Conservation (phyloP, 2,797 vertebrate species). For the Esox masquinongy region DNA sequence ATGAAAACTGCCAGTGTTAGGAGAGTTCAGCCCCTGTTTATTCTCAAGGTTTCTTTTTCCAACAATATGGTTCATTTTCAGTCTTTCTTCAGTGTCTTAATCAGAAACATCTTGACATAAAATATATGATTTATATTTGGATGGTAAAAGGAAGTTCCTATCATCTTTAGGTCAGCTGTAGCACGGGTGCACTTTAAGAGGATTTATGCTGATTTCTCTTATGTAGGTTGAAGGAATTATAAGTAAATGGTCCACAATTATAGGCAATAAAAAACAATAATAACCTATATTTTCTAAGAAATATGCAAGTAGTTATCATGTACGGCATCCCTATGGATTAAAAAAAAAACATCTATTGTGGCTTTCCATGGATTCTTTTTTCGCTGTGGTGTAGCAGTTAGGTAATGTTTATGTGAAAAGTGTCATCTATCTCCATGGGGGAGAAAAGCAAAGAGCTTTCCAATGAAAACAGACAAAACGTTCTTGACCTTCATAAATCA, state of each 20-base stretch:
- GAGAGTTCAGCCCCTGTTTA: not conserved
- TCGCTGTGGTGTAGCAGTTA: too few species aligned
- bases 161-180: not conserved
- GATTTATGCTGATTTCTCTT: not conserved
- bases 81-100: not conserved
- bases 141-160: not conserved
- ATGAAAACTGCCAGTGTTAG: not conserved
- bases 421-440: too few species aligned
- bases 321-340: too few species aligned
- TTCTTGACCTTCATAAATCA: too few species aligned
- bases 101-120: not conserved
- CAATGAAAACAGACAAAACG: too few species aligned
- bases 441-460: too few species aligned
- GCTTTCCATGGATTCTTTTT: too few species aligned
- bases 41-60: not conserved
- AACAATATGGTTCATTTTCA: not conserved
- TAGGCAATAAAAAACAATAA: too few species aligned
- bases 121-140: not conserved
- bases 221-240: not conserved
- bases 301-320: too few species aligned
- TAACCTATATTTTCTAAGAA: too few species aligned
- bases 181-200: not conserved
- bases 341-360: too few species aligned
- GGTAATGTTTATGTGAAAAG: too few species aligned
- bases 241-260: not conserved